Percentiles rank a stretch among this genome's conserved stretches.
These are phyloP conservation scores for Podargus strigoides DNA, from an alignment of 2,797 vertebrate genomes.

Conservation along the genomic window DNA sequence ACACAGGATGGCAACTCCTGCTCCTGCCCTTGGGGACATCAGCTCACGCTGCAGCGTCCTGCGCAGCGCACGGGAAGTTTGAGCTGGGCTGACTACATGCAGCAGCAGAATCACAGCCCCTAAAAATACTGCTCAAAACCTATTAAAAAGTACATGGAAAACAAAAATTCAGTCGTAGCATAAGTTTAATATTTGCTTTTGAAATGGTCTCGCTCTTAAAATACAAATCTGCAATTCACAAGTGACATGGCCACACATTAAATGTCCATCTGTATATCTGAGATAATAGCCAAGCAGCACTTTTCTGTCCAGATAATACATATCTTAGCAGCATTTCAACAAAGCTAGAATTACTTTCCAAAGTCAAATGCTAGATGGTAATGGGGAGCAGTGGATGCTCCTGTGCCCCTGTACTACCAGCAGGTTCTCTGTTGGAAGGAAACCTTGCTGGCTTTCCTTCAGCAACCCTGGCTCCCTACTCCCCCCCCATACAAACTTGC, in stretches of 20 bases:
- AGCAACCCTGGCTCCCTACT: neutral
- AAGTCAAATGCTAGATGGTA: neutral
- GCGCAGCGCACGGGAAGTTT: neutral
- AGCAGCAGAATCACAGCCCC: neutral
- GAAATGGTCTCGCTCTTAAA: neutral
- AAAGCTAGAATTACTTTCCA: neutral
- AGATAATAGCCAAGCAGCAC: neutral
- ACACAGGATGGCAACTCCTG: neutral
- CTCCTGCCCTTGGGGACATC: neutral
- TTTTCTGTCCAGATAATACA: neutral
- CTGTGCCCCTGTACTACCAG: neutral
- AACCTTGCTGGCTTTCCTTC: neutral
- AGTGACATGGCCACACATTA: too few relatives aligned
- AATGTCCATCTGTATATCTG: rapidly evolving
- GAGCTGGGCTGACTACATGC: rapidly evolving
- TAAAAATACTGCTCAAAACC: neutral
- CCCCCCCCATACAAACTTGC: rapidly evolving
- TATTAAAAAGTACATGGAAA: neutral
- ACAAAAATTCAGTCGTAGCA: neutral
- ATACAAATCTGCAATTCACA: neutral
- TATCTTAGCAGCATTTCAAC: neutral
- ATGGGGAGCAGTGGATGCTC: neutral
- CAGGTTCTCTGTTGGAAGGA: neutral
- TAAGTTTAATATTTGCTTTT: neutral
- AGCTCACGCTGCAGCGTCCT: neutral